These are phyloP conservation scores for Trachelus stipa DNA, from an alignment of 2,888 invertebrate species.

Conservation along the genomic window DNA sequence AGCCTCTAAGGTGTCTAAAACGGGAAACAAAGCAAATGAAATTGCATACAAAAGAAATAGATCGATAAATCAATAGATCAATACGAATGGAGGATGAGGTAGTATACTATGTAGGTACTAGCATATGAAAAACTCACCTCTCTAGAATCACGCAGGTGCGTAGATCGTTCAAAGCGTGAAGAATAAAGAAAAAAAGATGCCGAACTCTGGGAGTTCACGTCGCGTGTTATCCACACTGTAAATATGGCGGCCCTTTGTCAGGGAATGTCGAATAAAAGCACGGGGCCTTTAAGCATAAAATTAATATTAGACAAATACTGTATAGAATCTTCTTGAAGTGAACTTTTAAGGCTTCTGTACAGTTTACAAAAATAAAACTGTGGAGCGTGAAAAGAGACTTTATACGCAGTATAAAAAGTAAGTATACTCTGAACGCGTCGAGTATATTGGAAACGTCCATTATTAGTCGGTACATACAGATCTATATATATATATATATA, in stretches of 20 bases:
- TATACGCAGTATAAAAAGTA: neutral
- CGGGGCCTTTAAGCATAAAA: neutral
- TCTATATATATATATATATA: neutral
- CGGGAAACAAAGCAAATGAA: neutral
- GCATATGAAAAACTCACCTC: neutral
- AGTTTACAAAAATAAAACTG: neutral
- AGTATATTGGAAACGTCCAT: neutral
- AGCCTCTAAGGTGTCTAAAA: conserved; percentile 10
- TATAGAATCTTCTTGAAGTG: neutral
- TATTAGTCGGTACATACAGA: neutral
- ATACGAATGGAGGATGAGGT: neutral
- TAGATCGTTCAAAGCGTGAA: neutral
- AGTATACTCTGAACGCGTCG: neutral
- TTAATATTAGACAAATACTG: neutral
- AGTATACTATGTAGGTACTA: neutral
- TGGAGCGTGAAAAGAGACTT: neutral
- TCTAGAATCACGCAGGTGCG: neutral
- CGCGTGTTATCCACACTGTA: neutral
- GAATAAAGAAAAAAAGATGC: neutral
- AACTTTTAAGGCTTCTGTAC: neutral
- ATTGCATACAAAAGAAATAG: neutral
- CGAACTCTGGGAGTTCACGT: neutral
- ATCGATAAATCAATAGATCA: neutral
- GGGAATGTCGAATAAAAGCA: neutral
- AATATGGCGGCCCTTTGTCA: neutral